A percentile compares a stretch with the other conserved stretches of the same genome.
Evolutionary conservation across 2,797 vertebrate genomes (phyloP).

Genomic region (Poeciliopsis turneri): DNA sequence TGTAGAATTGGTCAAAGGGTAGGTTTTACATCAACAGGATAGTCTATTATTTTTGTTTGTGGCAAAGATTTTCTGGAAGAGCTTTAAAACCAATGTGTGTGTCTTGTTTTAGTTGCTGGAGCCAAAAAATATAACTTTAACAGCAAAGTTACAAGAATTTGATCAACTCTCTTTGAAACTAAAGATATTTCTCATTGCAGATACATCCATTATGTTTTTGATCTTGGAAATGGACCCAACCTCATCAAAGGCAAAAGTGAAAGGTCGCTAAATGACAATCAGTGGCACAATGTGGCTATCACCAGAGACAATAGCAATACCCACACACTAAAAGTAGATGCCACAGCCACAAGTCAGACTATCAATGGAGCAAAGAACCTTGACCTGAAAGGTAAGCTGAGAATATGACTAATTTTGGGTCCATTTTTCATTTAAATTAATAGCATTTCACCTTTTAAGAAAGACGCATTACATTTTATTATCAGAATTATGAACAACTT

Average conservation of each 20-base stretch:
- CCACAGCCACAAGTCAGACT: conserved; percentile 91
- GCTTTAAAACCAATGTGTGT: neutral
- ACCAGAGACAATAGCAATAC: conserved; percentile 97
- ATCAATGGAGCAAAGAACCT: conserved; percentile 99
- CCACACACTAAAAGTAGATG: conserved; percentile 95
- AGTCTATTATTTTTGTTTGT: neutral
- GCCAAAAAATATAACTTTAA: neutral
- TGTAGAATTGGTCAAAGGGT: conserved; percentile 99
- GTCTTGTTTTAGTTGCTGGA: neutral
- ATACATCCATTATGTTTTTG: conserved; percentile 92
- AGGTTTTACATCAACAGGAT: conserved; percentile 41
- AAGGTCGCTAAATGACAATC: conserved; percentile 95
- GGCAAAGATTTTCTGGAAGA: neutral
- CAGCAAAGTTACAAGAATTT: neutral
- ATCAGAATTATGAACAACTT: neutral
- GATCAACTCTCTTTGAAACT: neutral
- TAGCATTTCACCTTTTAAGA: neutral
- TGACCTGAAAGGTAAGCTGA: conserved; percentile 76
- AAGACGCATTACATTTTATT: neutral
- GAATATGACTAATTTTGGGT: neutral
- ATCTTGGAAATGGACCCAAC: conserved; percentile 96
- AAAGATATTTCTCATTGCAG: conserved; percentile 42
- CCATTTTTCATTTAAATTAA: neutral
- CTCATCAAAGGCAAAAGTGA: conserved; percentile 98
- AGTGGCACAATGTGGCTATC: conserved; percentile 98